Evolutionary conservation across 1,140 invertebrate genomes (phyloP), one percentile per base, ranked within the genome.

Genomic region (Vanessa atalanta): DNA sequence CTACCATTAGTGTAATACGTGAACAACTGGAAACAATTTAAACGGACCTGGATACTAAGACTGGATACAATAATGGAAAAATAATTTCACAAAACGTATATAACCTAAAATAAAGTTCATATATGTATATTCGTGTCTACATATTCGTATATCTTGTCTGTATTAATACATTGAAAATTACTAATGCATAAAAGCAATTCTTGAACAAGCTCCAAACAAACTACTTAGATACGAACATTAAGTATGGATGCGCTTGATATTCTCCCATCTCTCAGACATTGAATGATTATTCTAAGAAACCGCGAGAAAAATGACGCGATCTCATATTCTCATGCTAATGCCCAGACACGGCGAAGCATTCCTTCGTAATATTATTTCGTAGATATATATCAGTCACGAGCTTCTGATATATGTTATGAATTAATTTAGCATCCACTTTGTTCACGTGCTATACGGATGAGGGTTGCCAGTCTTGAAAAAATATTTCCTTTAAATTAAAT

Each of bases 321-420:
- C 70, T 73, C 70, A 76, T 77, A 81, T 81, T 81, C 63, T 75
- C 73, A 80, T 78, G 79, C 72, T 80, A 78, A 80, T 80, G 70
- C 63, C 13, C 47, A 37, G 71, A 69, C 74, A 70, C 61, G 37
- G 26, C 26, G 53, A 57, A 23, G 20, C 20, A 12, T 57, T 57
- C 16, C 26, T 53, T 31, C 37, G 55, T 55, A 67, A 67, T 67
- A 50, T 23, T 57, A 57, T 57, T 16, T 20, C 23, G 20, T 23
- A 5, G 53, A 50, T 50, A 14, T n/a, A n/a, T 57, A 57, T 23
- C n/a, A 11, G 53, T 26, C 11, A 57, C 53, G 20, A 57, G 11
- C 12, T 57, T 57, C 16, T 57, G 20, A 57, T 57, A 57, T 12
- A 57, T 57, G 15, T n/a, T 50, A 15, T n/a, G 15, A 50, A 15